These are phyloP conservation scores for Mus minutoides DNA, from an alignment of 2,797 vertebrate genomes.

Conservation along the genomic window DNA sequence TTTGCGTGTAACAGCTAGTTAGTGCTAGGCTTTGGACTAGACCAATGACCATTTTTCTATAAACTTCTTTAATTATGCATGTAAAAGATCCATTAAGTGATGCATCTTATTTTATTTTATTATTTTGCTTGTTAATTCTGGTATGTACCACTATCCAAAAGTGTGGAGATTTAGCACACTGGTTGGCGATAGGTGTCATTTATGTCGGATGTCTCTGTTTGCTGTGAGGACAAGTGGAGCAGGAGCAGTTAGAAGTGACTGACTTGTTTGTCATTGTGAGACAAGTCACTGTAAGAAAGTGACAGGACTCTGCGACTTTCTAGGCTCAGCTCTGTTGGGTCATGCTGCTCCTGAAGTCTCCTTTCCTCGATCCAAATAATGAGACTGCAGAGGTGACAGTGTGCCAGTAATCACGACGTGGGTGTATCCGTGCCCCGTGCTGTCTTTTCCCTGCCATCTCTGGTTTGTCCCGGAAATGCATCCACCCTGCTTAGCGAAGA, in stretches of 20 bases:
- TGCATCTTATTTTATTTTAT: not conserved
- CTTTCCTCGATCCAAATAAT: conserved; percentile 40
- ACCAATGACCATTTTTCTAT: not conserved
- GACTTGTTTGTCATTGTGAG: conserved; percentile 52
- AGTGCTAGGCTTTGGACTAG: not conserved
- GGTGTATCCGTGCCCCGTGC: not conserved
- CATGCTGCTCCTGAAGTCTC: conserved; percentile 14
- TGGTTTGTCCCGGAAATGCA: not conserved
- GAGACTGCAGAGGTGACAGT: conserved; percentile 34
- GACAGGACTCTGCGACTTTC: conserved; percentile 38
- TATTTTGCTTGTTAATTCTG: not conserved
- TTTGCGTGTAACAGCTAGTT: not conserved
- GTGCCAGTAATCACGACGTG: not conserved
- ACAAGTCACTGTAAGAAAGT: conserved; percentile 8
- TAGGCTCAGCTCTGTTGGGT: not conserved
- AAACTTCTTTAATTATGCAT: not conserved
- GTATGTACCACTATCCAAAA: not conserved
- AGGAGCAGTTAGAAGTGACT: conserved; percentile 36
- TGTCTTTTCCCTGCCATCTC: not conserved
- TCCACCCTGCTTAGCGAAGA: not conserved
- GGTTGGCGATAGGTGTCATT: not conserved
- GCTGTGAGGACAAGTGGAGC: not conserved
- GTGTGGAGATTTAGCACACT: conserved; percentile 18
- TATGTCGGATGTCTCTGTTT: not conserved
- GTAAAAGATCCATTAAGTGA: not conserved